A percentile compares a stretch with the other conserved stretches of the same genome.
Evolutionary conservation across 2,888 invertebrate species (phyloP).

Genomic region (Agriopis leucophaearia): DNA sequence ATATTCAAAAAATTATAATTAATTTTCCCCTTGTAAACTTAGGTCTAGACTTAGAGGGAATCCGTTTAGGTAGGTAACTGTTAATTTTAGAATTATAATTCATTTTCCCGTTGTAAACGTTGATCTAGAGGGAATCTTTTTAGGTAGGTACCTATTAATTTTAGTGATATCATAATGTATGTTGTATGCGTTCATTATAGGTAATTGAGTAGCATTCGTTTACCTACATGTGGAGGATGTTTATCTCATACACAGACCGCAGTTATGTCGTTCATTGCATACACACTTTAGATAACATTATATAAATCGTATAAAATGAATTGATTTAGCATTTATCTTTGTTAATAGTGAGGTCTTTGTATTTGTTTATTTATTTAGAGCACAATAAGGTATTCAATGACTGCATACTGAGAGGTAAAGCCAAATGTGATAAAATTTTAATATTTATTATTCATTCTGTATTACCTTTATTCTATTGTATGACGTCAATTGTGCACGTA

Average conservation of each 20-base stretch:
- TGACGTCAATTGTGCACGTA: background rate
- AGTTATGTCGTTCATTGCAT: conserved; percentile 7
- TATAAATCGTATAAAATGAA: conserved; percentile 15
- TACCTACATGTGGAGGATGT: conserved; percentile 12
- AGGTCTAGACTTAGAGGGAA: too few relatives aligned
- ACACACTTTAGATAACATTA: conserved; percentile 17
- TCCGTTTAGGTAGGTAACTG: background rate
- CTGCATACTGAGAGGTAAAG: conserved; percentile 21
- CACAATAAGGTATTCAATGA: background rate
- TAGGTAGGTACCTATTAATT: background rate
- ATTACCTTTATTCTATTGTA: background rate
- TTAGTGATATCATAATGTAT: background rate
- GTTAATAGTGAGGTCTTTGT: conserved; percentile 16
- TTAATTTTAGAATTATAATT: background rate
- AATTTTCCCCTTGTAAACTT: too few relatives aligned
- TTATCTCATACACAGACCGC: conserved; percentile 12
- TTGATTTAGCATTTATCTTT: conserved; percentile 4
- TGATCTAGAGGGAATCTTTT: too few relatives aligned
- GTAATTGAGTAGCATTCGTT: background rate
- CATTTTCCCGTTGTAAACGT: too few relatives aligned
- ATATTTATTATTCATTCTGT: background rate
- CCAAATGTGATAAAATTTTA: background rate
- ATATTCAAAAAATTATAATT: too few relatives aligned
- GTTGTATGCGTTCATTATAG: background rate
- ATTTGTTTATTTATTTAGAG: too few relatives aligned